Evolutionary conservation across 2,113 vertebrate species (phyloP).

Genomic region (Syngnathus typhle): DNA sequence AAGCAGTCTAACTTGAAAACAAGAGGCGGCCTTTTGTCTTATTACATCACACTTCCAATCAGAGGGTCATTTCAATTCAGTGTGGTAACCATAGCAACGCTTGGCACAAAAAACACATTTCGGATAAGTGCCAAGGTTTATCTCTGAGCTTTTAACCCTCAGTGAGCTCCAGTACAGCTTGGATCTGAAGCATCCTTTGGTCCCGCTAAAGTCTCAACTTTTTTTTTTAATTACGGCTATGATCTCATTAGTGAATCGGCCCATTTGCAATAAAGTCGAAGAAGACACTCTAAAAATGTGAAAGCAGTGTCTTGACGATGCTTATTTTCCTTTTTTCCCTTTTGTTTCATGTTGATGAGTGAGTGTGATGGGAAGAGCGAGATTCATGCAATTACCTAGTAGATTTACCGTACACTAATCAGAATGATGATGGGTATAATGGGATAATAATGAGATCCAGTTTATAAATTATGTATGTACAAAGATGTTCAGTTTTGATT

Average conservation of each 20-base stretch:
- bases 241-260: neutral
- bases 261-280: neutral
- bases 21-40: conserved; percentile 6
- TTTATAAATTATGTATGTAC: neutral
- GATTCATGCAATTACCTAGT: neutral
- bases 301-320: neutral
- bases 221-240: neutral
- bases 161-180: conserved; percentile 31
- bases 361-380: neutral
- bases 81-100: conserved; percentile 31
- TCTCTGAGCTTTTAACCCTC: conserved; percentile 33
- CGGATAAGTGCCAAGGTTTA: conserved; percentile 24
- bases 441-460: neutral
- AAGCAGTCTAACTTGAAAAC: conserved; percentile 8
- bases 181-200: conserved; percentile 21
- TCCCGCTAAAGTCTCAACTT: conserved; percentile 9
- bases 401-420: neutral
- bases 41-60: conserved; percentile 7
- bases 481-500: neutral
- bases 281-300: neutral
- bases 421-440: neutral
- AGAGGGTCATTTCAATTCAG: conserved; percentile 19
- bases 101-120: conserved; percentile 31
- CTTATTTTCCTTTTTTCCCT: neutral
- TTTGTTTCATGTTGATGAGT: neutral